Percentiles rank a stretch among this genome's conserved stretches.
Evolutionary conservation across 2,797 vertebrate species (phyloP).

Genomic region (Dicrostonyx torquatus): DNA sequence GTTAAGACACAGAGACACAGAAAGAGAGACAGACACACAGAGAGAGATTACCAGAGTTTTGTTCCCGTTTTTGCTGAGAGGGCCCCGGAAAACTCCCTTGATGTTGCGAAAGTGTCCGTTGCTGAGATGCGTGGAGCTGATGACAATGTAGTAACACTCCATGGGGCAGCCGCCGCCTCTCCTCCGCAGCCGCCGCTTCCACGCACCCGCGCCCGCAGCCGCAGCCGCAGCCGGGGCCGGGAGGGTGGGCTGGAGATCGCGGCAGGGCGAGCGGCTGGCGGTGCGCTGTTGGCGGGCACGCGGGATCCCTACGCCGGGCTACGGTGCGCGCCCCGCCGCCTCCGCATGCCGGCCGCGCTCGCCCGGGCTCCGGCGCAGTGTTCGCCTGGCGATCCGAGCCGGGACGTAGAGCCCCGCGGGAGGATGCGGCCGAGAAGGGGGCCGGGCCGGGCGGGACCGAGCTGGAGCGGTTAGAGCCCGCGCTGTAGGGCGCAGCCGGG

Average conservation of each 20-base stretch:
- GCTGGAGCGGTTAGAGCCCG: conserved; percentile 33
- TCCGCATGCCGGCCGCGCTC: conserved; percentile 52
- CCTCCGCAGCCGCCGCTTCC: conserved; percentile 78
- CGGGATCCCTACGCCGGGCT: background rate
- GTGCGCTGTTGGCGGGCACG: background rate
- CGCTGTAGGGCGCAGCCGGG: background rate
- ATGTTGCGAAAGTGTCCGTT: conserved; percentile 98
- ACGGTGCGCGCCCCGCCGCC: conserved; percentile 11
- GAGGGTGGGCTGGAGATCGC: background rate
- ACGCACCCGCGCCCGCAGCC: conserved; percentile 68
- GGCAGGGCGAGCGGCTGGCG: background rate
- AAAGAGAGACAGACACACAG: background rate
- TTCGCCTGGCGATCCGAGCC: background rate
- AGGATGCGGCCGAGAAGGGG: background rate
- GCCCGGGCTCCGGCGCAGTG: background rate
- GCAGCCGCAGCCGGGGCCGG: conserved; percentile 55
- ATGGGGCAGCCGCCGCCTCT: conserved; percentile 87
- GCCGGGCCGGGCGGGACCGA: background rate
- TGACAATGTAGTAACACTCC: conserved; percentile 99
- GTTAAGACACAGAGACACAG: background rate
- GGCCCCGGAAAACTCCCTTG: conserved; percentile 98
- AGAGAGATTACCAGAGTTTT: conserved; percentile 92
- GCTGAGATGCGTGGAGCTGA: conserved; percentile 98
- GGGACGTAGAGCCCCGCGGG: background rate
- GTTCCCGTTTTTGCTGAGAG: conserved; percentile 92